Base-by-base conservation (phyloP, 1,140 invertebrate genomes). In the Notospermus geniculatus region DNA sequence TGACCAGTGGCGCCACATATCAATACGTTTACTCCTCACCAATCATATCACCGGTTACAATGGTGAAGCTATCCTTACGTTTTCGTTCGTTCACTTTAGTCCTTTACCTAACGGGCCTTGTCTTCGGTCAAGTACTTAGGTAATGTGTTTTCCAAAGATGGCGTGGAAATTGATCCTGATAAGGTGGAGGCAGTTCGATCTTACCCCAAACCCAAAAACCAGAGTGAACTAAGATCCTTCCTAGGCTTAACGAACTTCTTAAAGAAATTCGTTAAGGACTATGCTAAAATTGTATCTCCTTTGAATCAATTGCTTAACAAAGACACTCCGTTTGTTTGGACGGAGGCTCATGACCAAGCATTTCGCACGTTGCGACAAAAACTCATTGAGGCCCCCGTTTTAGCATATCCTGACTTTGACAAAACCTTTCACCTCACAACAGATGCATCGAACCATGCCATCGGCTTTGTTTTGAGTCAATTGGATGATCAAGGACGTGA, bases 391-490 rank as follows among this genome's bases (percentile, higher is more conserved):
- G 27, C 62, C n/a, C 66, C 59, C 41, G 19, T 67, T 2, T n/a
- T 64, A 11, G 59, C 59, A 17, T 67, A 64, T 32, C 63, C 66
- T 13, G 60, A 65, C 28, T 29, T 30, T 22, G 36, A 57, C 15
- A 67, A 61, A 50, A 15, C 15, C 1, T 67, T 67, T 28, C 52
- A 60, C 28, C 53, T 67, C 59, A 43, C 11, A 13, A 19, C 19
- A 17, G 66, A 67, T 62, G 63, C 63, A 1, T 62, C 55, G 11
- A 57, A 54, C 1, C 22, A 1, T 11, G 59, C 64, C 2, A 54
- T 68, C 11, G 56, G 60, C n/a, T 69, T 61, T 60, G 43, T 71
- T 0, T 52, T 70, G 46, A 59, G 61, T 41, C 65, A 71, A 64
- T 59, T 54, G 30, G 61, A 68, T 54, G 17, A 57, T 1, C 1